Evolutionary conservation across 2,113 vertebrate species (phyloP), one percentile per base, ranked within the genome.

Genomic region (Apaloderma vittatum): DNA sequence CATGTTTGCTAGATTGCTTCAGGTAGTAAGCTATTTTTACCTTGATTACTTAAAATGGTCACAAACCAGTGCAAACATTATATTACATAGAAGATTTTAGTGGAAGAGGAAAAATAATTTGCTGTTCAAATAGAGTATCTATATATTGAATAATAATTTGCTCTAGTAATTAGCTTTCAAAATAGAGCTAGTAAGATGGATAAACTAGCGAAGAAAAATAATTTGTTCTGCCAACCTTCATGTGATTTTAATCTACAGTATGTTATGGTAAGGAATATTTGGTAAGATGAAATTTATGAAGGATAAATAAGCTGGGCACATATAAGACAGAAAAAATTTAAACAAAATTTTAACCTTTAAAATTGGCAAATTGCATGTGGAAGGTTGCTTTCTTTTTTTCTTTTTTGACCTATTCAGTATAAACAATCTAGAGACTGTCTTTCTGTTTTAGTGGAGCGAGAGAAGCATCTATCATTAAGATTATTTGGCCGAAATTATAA

Each of bases 91-190:
- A 94, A 67, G 29, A 73, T 78, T 87, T 88, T 71, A 78, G 67
- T 51, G 40, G 14, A 51, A 94, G 34, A 74, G 20, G 36, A 86
- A 93, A 84, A 87, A 90, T 81, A 79, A 81, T 94, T 91, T 93
- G 22, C 57, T 90, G 34, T 58, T 80, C 71, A 36, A 26, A 90
- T 90, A 81, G 27, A 86, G 63, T 3, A 4, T 78, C 52, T 88
- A 8, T 30, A 26, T 68, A 78, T 93, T 79, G 48, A 92, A 90
- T 94, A 67, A 73, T 88, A 94, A 87, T 95, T 87, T 8, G 2
- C 21, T 77, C 22, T 21, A 46, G 80, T 77, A 96, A 93, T 93
- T 90, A 87, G 34, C 73, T 95, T 96, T 93, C 90, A 94, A 85
- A 96, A 89, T 74, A 87, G 20, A 70, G 6, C 27, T 34, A 43